These are phyloP conservation scores for Leptatherina wallacei DNA, from an alignment of 2,797 vertebrate species.

Conservation along the genomic window DNA sequence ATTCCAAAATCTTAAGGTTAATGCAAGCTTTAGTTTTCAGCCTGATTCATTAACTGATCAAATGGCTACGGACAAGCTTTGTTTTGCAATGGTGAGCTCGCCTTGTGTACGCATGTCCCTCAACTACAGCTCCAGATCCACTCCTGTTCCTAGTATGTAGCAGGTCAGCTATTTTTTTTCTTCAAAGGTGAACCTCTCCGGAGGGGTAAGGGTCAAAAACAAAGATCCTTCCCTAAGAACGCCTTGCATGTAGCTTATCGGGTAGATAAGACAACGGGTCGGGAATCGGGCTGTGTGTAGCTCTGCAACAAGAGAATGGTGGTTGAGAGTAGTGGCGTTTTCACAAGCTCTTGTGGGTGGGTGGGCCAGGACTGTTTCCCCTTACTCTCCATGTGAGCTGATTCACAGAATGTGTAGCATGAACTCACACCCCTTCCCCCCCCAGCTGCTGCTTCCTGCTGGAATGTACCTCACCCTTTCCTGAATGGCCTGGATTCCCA, in stretches of 20 bases:
- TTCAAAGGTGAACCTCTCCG: slow-evolving; percentile 54
- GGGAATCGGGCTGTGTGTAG: slow-evolving; percentile 16
- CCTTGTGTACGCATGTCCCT: slow-evolving; percentile 59
- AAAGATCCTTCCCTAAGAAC: slow-evolving; percentile 58
- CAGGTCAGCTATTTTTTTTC: slow-evolving; percentile 36
- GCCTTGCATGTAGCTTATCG: slow-evolving; percentile 64
- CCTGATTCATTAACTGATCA: slow-evolving; percentile 42
- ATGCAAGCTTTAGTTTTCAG: slow-evolving; percentile 39
- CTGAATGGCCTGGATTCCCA: slow-evolving; percentile 79
- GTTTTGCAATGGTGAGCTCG: slow-evolving; percentile 65
- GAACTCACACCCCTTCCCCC: slow-evolving; percentile 78
- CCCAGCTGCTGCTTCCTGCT: slow-evolving; percentile 75
- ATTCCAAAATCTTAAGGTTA: slow-evolving; percentile 21
- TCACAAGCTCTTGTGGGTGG: slow-evolving; percentile 66
- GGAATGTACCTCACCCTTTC: slow-evolving; percentile 83
- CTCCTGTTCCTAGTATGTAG: slow-evolving; percentile 67
- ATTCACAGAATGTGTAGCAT: slow-evolving; percentile 85
- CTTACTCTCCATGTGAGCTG: slow-evolving; percentile 76
- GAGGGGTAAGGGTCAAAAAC: slow-evolving; percentile 32
- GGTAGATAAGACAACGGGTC: slow-evolving; percentile 58
- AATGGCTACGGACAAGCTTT: slow-evolving; percentile 51
- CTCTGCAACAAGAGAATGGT: slow-evolving; percentile 29
- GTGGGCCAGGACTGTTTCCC: slow-evolving; percentile 63
- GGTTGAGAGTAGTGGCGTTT: slow-evolving; percentile 47
- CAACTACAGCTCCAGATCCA: slow-evolving; percentile 59